Percentiles rank a stretch among this genome's conserved stretches.
phyloP scores from a whole-genome alignment of 35 echinoderm and acorn worm genomes.

The Heliocidaris erythrogramma region DNA sequence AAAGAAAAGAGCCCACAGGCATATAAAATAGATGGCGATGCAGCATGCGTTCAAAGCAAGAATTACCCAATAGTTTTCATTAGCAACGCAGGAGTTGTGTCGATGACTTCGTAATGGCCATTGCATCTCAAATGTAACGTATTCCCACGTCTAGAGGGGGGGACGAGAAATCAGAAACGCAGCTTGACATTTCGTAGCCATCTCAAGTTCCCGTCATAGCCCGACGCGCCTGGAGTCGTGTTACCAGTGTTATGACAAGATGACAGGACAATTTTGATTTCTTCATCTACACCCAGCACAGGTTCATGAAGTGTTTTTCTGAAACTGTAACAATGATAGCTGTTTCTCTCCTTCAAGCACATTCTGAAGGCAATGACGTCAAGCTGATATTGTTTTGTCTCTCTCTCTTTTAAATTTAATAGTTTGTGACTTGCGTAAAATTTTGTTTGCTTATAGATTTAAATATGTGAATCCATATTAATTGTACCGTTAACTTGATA shows the following conservation, averaged over 20 bases:
- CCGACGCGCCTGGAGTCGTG: background rate
- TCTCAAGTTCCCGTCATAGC: background rate
- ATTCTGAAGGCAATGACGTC: no score
- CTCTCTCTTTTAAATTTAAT: no score
- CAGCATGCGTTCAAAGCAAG: background rate
- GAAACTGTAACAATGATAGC: no score
- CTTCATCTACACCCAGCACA: background rate
- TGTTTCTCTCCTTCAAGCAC: no score
- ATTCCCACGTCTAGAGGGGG: background rate
- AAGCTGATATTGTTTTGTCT: no score
- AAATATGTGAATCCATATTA: no score
- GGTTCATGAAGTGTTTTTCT: background rate
- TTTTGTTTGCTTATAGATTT: no score
- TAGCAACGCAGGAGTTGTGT: background rate
- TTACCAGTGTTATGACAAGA: background rate
- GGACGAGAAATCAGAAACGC: background rate
- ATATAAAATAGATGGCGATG: background rate
- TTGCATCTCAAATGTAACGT: background rate
- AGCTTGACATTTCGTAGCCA: background rate
- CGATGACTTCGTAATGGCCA: background rate
- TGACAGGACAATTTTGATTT: conserved; percentile 8
- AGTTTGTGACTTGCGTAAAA: no score
- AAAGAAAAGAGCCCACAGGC: background rate
- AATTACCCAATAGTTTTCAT: background rate
- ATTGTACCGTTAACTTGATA: no score